Percentiles rank a stretch among this genome's conserved stretches.
These are phyloP conservation scores for Balaeniceps rex DNA, from an alignment of 2,113 vertebrate genomes.

Conservation along the genomic window DNA sequence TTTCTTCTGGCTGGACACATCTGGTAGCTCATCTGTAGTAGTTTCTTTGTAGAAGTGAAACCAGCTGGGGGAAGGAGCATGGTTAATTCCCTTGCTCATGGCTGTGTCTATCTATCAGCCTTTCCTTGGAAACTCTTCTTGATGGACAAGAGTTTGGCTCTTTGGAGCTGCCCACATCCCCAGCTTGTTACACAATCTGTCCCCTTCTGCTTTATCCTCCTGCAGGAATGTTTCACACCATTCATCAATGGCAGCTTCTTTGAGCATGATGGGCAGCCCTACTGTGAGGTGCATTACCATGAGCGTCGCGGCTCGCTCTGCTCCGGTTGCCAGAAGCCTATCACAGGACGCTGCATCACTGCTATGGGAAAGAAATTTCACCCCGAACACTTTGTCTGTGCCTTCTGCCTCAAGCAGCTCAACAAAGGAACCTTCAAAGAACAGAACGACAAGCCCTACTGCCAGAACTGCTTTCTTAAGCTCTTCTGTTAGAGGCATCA, in stretches of 20 bases:
- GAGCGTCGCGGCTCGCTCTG: constrained; percentile 93
- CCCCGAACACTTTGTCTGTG: constrained; percentile 98
- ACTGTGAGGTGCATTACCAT: constrained; percentile 98
- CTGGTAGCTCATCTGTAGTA: background rate
- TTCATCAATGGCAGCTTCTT: constrained; percentile 98
- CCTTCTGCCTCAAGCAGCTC: constrained; percentile 98
- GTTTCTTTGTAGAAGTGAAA: background rate
- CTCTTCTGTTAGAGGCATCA: constrained; percentile 88
- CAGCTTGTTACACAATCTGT: background rate
- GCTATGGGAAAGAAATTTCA: constrained; percentile 99
- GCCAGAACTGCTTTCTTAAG: constrained; percentile 97
- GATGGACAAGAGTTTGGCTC: background rate
- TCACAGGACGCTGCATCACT: constrained; percentile 97
- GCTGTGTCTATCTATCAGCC: background rate
- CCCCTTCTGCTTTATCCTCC: background rate
- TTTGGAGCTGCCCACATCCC: background rate
- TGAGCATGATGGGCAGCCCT: constrained; percentile 96
- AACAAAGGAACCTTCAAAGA: constrained; percentile 99
- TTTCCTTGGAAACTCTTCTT: background rate
- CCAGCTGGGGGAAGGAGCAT: background rate
- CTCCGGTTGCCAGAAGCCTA: constrained; percentile 98
- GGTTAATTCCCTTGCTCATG: background rate
- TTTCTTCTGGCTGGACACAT: background rate
- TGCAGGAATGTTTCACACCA: constrained; percentile 95
- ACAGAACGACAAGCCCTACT: constrained; percentile 99